These are phyloP conservation scores for Capitella teleta DNA, from an alignment of 1,140 invertebrate species.

Conservation along the genomic window DNA sequence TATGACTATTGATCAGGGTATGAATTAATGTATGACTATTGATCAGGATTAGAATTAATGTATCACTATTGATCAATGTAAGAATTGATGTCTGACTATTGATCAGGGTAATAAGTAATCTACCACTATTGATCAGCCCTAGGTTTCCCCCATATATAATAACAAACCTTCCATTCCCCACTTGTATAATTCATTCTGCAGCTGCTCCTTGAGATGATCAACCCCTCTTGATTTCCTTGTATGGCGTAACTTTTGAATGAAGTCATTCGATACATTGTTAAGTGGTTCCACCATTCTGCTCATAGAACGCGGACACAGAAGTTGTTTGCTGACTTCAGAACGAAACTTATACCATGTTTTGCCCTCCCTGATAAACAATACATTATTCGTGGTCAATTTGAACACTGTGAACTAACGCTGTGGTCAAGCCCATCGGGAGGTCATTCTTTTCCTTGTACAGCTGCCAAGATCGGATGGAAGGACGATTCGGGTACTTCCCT, in stretches of 20 bases:
- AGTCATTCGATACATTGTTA: conserved; percentile 9
- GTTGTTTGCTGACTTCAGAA: conserved; percentile 4
- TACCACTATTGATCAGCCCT: too few relatives aligned
- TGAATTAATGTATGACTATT: too few relatives aligned
- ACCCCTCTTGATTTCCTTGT: conserved; percentile 2
- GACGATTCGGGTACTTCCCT: conserved; percentile 60
- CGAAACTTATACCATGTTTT: conserved; percentile 6
- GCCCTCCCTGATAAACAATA: conserved; percentile 7
- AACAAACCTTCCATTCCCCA: conserved; percentile 12
- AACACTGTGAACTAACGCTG: conserved; percentile 5
- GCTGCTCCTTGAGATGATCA: not conserved
- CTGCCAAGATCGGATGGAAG: conserved; percentile 50
- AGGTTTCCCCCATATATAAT: too few relatives aligned
- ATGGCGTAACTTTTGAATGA: not conserved
- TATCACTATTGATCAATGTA: too few relatives aligned
- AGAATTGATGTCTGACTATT: too few relatives aligned
- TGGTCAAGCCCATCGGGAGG: conserved; percentile 36
- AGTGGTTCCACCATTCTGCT: conserved; percentile 4
- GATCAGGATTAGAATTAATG: too few relatives aligned
- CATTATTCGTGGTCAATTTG: not conserved
- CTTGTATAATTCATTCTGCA: conserved; percentile 11
- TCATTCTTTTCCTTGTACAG: conserved; percentile 64
- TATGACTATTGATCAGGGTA: too few relatives aligned
- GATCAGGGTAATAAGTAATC: too few relatives aligned
- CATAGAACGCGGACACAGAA: conserved; percentile 3